Conservation (phyloP, 2,888 invertebrate genomes). For the Ptychoptera albimana region DNA sequence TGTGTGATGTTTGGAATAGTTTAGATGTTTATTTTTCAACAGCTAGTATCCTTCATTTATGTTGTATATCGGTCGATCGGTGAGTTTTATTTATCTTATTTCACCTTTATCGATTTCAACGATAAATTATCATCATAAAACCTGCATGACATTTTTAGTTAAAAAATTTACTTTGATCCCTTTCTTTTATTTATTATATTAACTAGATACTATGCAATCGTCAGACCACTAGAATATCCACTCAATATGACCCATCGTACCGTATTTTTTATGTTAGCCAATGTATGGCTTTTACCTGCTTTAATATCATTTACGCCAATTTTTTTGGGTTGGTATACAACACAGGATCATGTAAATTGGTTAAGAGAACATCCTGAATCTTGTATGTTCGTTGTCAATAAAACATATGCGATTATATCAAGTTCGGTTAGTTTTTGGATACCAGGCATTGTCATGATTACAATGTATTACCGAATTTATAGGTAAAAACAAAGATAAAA, state of each 20-base stretch:
- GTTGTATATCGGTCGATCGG: conserved; percentile 76
- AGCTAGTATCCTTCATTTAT: conserved; percentile 83
- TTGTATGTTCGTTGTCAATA: conserved; percentile 73
- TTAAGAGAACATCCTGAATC: conserved; percentile 47
- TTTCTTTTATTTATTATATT: conserved; percentile 17
- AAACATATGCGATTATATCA: conserved; percentile 73
- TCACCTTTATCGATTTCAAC: background rate
- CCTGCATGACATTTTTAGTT: background rate
- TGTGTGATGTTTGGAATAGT: conserved; percentile 95
- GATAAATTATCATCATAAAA: background rate
- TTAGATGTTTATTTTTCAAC: conserved; percentile 90
- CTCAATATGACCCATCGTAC: conserved; percentile 77
- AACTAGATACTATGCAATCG: conserved; percentile 72
- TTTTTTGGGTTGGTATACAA: conserved; percentile 90
- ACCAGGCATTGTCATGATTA: conserved; percentile 81
- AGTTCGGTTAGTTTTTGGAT: conserved; percentile 89
- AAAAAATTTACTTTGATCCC: conserved; percentile 4
- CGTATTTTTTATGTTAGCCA: conserved; percentile 64
- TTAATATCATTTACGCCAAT: conserved; percentile 88
- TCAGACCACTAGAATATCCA: conserved; percentile 85
- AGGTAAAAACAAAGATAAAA: conserved; percentile 20
- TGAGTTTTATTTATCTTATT: conserved; percentile 17
- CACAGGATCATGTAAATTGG: conserved; percentile 49
- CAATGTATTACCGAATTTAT: conserved; percentile 76
- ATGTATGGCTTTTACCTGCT: conserved; percentile 86